A percentile compares a stretch with the other conserved stretches of the same genome.
Conservation (phyloP, 1,140 invertebrate species). For the Lordiphosa mommai region DNA sequence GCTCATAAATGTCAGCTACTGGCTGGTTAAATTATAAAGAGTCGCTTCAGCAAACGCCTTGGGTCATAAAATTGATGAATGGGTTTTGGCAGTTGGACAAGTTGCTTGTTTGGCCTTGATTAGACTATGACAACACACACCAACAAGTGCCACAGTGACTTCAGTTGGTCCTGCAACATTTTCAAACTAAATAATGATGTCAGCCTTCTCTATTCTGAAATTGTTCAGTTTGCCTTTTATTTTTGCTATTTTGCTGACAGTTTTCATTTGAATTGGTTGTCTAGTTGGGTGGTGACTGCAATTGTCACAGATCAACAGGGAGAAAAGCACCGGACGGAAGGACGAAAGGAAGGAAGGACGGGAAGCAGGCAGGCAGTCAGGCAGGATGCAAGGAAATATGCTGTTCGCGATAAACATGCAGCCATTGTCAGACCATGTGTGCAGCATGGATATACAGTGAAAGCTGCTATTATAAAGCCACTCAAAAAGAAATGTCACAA, state of each 20-base stretch:
- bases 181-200: constrained; percentile 57
- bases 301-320: constrained; percentile 12
- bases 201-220: constrained; percentile 30
- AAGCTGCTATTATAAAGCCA: background rate
- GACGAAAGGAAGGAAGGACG: background rate
- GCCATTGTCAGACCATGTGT: constrained; percentile 4
- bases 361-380: background rate
- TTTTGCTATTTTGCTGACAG: constrained; percentile 39
- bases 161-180: constrained; percentile 26
- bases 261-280: constrained; percentile 46
- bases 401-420: constrained; percentile 13
- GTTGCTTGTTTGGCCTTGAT: constrained; percentile 16
- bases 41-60: constrained; percentile 8
- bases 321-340: too few species aligned
- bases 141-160: constrained; percentile 6
- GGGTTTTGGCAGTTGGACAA: constrained; percentile 6
- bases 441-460: background rate
- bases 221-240: constrained; percentile 34
- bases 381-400: constrained; percentile 25
- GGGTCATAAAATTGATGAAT: constrained; percentile 39
- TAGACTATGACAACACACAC: background rate
- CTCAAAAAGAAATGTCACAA: background rate
- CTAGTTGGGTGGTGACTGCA: background rate
- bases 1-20: constrained; percentile 38
- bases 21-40: constrained; percentile 28